Evolutionary conservation across 2,888 invertebrate genomes (phyloP), one percentile per base, ranked within the genome.

Genomic region (Lingula anatina): DNA sequence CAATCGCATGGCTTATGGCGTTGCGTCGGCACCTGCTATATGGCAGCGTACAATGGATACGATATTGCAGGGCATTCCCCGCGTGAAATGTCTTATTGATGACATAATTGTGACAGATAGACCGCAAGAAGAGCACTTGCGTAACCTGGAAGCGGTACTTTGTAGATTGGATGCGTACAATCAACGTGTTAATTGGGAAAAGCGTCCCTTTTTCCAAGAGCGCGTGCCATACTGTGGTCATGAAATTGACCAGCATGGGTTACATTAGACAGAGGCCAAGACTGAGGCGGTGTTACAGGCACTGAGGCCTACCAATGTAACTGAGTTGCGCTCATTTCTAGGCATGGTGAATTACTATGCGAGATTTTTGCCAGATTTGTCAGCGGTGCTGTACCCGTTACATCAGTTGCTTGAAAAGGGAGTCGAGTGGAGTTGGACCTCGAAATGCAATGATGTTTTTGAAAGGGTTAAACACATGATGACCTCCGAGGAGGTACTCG

Each of bases 71-170:
- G 45, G 39, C 15, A 9, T 39, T 9, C 38, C 36, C 3, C 21
- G 21, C 20, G 24, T 35, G n/a, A 18, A 49, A 35, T 47, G 46
- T 24, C 25, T 41, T 18, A 23, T 46, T 15, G 50, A 50, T 36
- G 46, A 50, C 28, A 47, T 50, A 25, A 50, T 47, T 18, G 39
- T 50, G 21, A 50, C 37, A 18, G 50, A 47, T 5, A 39, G 31
- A 47, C 37, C 27, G 3, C 43, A 46, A n/a, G 27, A 49, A 15
- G 47, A 26, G 24, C 39, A 39, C 9, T 7, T 39, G 7, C 12
- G 7, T n/a, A 9, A 39, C 7, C 18, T 39, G 7, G 39, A 12
- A 39, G 7, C 7, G 7, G 20, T 39, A 7, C 18, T 12, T 9
- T 7, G 7, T 7, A 7, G n/a, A 12, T 12, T 39, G 18, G 12